Percentiles rank a stretch among this genome's conserved stretches.
Conservation (phyloP, 2,113 vertebrate species). For the Channa argus region DNA sequence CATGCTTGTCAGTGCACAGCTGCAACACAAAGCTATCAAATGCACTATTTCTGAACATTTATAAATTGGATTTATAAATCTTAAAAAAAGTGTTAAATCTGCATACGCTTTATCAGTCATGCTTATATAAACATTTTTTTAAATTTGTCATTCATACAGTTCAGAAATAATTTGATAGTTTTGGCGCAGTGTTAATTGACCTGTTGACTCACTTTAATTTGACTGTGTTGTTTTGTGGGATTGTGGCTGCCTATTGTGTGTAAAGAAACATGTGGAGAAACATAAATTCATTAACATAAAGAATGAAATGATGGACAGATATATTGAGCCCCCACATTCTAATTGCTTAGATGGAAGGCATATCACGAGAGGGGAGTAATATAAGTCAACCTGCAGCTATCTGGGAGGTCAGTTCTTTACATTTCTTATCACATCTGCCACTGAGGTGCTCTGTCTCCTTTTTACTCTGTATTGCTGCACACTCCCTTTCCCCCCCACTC, state of each 20-base stretch:
- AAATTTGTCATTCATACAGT: conserved; percentile 32
- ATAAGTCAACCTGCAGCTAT: conserved; percentile 99
- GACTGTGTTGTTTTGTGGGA: conserved; percentile 74
- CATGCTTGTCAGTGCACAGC: conserved; percentile 73
- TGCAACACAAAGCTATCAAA: conserved; percentile 76
- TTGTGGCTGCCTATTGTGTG: conserved; percentile 77
- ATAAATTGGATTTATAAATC: conserved; percentile 26
- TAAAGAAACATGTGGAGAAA: conserved; percentile 86
- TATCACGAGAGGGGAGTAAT: conserved; percentile 98
- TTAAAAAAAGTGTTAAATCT: conserved; percentile 21
- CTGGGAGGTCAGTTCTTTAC: conserved; percentile 99
- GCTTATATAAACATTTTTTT: conserved; percentile 2
- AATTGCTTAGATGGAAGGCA: conserved; percentile 99
- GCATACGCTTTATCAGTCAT: conserved; percentile 29
- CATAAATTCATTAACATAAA: conserved; percentile 71
- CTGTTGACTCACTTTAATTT: conserved; percentile 69
- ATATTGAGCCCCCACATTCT: conserved; percentile 98
- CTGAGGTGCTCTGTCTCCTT: conserved; percentile 79
- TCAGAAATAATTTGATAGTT: conserved; percentile 74
- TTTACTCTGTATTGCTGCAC: conserved; percentile 76
- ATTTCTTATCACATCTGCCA: conserved; percentile 93
- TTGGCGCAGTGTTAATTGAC: conserved; percentile 70
- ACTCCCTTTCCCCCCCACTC: conserved; percentile 54
- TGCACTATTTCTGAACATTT: conserved; percentile 57
- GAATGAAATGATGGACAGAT: conserved; percentile 96